phyloP scores from a whole-genome alignment of 2,888 invertebrate species.

The Homarus gammarus region DNA sequence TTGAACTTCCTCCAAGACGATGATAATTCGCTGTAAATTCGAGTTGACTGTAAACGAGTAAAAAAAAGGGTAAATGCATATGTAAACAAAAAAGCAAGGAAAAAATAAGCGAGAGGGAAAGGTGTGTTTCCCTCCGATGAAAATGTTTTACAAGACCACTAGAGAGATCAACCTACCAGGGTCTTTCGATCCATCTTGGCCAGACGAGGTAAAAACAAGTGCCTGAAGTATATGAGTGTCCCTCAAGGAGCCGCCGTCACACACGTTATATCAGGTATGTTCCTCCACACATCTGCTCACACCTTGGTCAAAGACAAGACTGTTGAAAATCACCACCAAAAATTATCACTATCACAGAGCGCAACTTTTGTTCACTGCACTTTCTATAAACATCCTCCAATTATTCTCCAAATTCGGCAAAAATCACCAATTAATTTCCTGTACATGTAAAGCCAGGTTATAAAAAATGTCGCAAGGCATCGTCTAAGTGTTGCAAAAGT shows the following conservation, averaged over 20 bases:
- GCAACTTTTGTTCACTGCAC: constrained; percentile 52
- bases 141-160: constrained; percentile 21
- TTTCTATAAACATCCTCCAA: constrained; percentile 41
- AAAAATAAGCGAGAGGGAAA: background rate
- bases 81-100: background rate
- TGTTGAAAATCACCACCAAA: constrained; percentile 42
- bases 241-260: constrained; percentile 55
- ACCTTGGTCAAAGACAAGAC: constrained; percentile 45
- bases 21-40: too few species aligned
- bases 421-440: constrained; percentile 56
- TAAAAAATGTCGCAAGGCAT: constrained; percentile 50
- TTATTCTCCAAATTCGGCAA: constrained; percentile 43
- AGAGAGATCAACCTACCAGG: constrained; percentile 64
- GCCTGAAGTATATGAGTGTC: constrained; percentile 41
- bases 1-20: too few species aligned
- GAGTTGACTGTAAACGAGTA: too few species aligned
- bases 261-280: constrained; percentile 45
- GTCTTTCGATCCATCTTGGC: constrained; percentile 66
- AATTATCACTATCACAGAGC: constrained; percentile 60
- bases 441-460: constrained; percentile 40
- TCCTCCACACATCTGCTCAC: constrained; percentile 47
- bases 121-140: background rate
- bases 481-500: constrained; percentile 42
- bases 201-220: constrained; percentile 46
- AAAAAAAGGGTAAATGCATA: background rate